Evolutionary conservation across 2,797 vertebrate species (phyloP).

Genomic region (Enteromius radiatus): DNA sequence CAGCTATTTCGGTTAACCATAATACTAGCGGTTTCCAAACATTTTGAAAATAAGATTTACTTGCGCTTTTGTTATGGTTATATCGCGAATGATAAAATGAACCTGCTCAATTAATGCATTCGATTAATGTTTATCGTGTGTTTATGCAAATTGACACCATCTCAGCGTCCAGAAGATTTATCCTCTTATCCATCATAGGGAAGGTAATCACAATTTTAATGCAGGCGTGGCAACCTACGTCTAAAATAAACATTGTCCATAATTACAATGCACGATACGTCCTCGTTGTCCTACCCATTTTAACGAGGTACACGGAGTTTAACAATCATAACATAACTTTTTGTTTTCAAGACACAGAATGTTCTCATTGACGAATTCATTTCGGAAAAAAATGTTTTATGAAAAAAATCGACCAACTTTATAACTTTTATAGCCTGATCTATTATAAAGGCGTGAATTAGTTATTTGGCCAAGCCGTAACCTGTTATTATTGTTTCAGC

Average conservation of each 20-base stretch:
- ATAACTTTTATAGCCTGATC: no score
- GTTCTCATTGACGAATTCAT: neutral
- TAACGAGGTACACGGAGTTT: neutral
- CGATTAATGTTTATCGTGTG: neutral
- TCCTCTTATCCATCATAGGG: neutral
- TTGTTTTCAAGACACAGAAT: neutral
- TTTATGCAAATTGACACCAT: neutral
- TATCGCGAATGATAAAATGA: neutral
- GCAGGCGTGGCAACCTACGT: neutral
- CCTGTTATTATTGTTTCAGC: neutral
- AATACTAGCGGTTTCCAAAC: neutral
- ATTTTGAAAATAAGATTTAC: neutral
- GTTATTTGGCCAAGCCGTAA: neutral
- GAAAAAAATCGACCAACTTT: neutral
- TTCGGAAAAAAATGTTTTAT: neutral
- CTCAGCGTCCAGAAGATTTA: neutral
- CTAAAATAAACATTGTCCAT: neutral
- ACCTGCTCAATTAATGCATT: neutral
- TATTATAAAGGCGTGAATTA: neutral
- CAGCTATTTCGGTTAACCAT: neutral
- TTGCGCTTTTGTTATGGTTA: neutral
- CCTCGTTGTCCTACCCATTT: neutral
- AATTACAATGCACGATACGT: conserved; percentile 1
- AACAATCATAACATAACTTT: neutral
- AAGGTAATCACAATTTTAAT: neutral